Conservation (phyloP, 1,140 invertebrate species). For the Scylla paramamosain region DNA sequence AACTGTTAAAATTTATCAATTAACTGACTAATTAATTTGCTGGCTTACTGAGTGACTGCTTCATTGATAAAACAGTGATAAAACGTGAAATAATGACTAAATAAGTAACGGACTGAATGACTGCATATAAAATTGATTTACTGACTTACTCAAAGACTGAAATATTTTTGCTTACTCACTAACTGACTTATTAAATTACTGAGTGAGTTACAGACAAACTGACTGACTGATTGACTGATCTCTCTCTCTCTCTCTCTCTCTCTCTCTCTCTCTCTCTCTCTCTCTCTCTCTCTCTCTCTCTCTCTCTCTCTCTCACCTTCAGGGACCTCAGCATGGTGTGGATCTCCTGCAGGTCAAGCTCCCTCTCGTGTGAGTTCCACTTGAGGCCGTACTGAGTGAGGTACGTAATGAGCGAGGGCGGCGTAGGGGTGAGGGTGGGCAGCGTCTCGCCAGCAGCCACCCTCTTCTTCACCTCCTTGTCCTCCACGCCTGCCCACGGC, state of each 20-base stretch:
- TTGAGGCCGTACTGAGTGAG: conserved; percentile 78
- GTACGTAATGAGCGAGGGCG: conserved; percentile 76
- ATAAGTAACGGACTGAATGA: background rate
- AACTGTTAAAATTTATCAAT: too few relatives aligned
- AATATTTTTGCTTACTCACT: too few relatives aligned
- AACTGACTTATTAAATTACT: too few relatives aligned
- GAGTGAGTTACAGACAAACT: too few relatives aligned
- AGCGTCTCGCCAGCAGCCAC: conserved; percentile 69
- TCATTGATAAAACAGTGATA: background rate
- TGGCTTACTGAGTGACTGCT: background rate
- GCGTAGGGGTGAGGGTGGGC: conserved; percentile 69
- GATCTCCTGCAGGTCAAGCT: conserved; percentile 78
- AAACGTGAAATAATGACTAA: too few relatives aligned
- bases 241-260: background rate
- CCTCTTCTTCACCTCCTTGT: conserved; percentile 68
- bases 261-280: background rate
- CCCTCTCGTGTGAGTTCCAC: conserved; percentile 77
- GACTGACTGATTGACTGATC: too few relatives aligned
- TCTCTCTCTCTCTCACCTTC: conserved; percentile 63
- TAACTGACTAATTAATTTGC: background rate
- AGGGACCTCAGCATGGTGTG: conserved; percentile 78
- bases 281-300: background rate
- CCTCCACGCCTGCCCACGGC: conserved; percentile 78
- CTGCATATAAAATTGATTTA: background rate
- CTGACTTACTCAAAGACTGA: background rate